Evolutionary conservation across 2,797 vertebrate species (phyloP).

Genomic region (Urophycis tenuis): DNA sequence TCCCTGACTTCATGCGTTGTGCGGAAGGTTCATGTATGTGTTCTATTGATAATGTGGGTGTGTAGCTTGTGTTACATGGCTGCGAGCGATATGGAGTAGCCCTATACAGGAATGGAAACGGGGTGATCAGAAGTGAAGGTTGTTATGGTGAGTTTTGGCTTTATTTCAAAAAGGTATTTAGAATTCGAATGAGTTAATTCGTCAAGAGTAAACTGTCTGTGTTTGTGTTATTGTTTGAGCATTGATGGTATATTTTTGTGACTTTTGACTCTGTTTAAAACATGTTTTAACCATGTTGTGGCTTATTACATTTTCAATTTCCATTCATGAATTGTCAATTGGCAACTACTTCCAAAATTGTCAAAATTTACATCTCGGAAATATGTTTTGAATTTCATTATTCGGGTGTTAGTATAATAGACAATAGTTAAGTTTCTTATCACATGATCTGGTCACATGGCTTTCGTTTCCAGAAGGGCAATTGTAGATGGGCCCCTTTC

Average conservation of each 20-base stretch:
- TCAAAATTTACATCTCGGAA: too few relatives aligned
- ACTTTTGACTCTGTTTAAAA: background rate
- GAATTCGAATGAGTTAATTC: background rate
- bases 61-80: slow-evolving; percentile 45
- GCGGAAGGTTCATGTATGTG: slow-evolving; percentile 67
- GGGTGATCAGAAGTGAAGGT: slow-evolving; percentile 34
- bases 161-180: background rate
- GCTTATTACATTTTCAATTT: background rate
- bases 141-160: slow-evolving; percentile 60
- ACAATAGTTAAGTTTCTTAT: slow-evolving; percentile 28
- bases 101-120: slow-evolving; percentile 51
- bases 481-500: slow-evolving; percentile 35
- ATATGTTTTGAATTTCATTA: background rate
- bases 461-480: slow-evolving; percentile 60
- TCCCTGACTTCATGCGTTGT: slow-evolving; percentile 51
- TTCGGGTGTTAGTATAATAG: background rate
- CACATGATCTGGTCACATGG: slow-evolving; percentile 38
- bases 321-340: background rate
- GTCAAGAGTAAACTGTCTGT: background rate
- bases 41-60: slow-evolving; percentile 62
- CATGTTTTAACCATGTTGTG: background rate
- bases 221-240: background rate
- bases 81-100: slow-evolving; percentile 48
- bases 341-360: background rate
- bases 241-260: background rate